These are phyloP conservation scores for Cyphomyrus discorhynchus DNA, from an alignment of 2,113 vertebrate species.

Conservation along the genomic window DNA sequence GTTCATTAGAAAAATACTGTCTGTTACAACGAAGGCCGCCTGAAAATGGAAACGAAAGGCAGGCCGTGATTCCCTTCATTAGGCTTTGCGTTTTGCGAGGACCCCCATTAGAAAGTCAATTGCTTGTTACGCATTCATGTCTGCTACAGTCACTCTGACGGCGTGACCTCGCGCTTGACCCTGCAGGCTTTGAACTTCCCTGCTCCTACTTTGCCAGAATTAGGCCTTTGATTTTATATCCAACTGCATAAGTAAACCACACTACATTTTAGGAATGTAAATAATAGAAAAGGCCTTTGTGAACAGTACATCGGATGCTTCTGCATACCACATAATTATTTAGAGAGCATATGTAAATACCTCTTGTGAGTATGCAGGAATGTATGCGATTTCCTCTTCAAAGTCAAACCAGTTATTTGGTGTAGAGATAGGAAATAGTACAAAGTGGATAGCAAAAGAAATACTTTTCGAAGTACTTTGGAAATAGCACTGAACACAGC, in stretches of 20 bases:
- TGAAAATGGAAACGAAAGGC: slow-evolving; percentile 45
- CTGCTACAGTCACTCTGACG: slow-evolving; percentile 49
- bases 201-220: slow-evolving; percentile 33
- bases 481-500: slow-evolving; percentile 30
- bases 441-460: slow-evolving; percentile 43
- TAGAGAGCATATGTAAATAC: slow-evolving; percentile 62
- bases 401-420: slow-evolving; percentile 56
- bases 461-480: slow-evolving; percentile 25
- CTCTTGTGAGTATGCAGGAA: slow-evolving; percentile 57
- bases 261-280: slow-evolving; percentile 61
- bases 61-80: slow-evolving; percentile 43
- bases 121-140: slow-evolving; percentile 53
- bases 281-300: slow-evolving; percentile 59
- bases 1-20: slow-evolving; percentile 41
- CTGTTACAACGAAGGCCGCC: slow-evolving; percentile 38
- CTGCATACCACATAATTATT: slow-evolving; percentile 58
- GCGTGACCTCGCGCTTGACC: slow-evolving; percentile 59
- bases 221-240: slow-evolving; percentile 52
- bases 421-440: slow-evolving; percentile 46
- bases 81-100: slow-evolving; percentile 54
- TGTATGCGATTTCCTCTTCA: slow-evolving; percentile 53
- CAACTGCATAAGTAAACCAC: slow-evolving; percentile 58
- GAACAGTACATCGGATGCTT: slow-evolving; percentile 55
- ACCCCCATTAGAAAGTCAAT: slow-evolving; percentile 61
- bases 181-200: slow-evolving; percentile 52